These are phyloP conservation scores for Eumerus sabulonum DNA, from an alignment of 2,888 invertebrate species.

Conservation along the genomic window DNA sequence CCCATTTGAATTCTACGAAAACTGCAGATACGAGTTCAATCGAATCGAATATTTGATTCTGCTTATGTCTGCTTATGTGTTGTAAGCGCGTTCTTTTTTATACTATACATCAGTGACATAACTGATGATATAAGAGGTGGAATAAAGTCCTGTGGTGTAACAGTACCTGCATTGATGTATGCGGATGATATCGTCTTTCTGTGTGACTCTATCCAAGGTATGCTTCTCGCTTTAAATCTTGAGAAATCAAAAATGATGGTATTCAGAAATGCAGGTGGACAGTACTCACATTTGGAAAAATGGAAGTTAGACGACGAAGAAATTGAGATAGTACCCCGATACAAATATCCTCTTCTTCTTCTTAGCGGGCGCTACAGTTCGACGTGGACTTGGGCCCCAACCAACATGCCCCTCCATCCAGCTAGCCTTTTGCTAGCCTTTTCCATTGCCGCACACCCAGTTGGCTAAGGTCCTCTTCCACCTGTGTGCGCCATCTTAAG, in stretches of 20 bases:
- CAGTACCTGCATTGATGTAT: conserved; percentile 5
- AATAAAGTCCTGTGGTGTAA: background rate
- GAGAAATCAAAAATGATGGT: conserved; percentile 12
- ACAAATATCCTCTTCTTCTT: too few species aligned
- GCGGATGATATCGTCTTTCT: conserved; percentile 20
- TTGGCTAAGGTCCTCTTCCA: too few species aligned
- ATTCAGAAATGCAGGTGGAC: conserved; percentile 7
- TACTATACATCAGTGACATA: too few species aligned
- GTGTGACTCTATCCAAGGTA: conserved; percentile 22
- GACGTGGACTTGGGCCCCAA: too few species aligned
- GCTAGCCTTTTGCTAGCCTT: too few species aligned
- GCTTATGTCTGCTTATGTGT: too few species aligned
- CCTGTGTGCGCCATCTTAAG: too few species aligned
- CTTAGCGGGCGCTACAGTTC: too few species aligned
- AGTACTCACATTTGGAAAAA: conserved; percentile 5
- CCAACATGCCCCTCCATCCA: too few species aligned
- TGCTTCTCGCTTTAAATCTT: conserved; percentile 7
- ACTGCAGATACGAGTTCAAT: conserved; percentile 52
- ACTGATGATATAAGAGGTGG: conserved; percentile 1
- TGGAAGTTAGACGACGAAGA: conserved; percentile 19
- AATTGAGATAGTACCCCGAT: background rate
- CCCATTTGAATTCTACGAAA: conserved; percentile 39
- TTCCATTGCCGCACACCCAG: too few species aligned
- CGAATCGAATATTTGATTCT: too few species aligned
- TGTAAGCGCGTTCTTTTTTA: conserved; percentile 21